Evolutionary conservation across 2,888 invertebrate genomes (phyloP), one percentile per base, ranked within the genome.

Genomic region (Cephus pulcher): DNA sequence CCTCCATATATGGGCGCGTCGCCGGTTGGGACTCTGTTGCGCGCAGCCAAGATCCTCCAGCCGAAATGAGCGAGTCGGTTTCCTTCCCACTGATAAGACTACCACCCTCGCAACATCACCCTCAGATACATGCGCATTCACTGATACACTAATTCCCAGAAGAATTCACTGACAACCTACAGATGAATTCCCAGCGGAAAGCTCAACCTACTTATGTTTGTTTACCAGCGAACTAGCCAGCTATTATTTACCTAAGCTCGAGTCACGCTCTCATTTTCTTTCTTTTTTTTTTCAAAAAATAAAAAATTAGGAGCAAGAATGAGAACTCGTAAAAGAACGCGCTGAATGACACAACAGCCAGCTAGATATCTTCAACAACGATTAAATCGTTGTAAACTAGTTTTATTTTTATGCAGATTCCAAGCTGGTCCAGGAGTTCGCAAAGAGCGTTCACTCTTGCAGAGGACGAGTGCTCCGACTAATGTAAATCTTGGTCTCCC

Each of bases 1-100:
- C 87, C 87, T 84, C 90, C 90, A 90, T 90, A 90, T 90, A 90
- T 89, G 90, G 90, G 82, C 88, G 78, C 88, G 84, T 84, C 82
- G 82, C 84, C 34, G 76, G 40, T 34, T 34, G 78, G 71, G 71
- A 71, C 34, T 32, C 33, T 32, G 32, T 75, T 34, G 76, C 76
- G 79, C 74, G 71, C 76, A 11, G 34, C 56, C 78, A 40, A 34
- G 74, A 33, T 69, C 68, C 34, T 68, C 79, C 76, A 69, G 74
- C 40, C 35, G 74, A 74, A 74, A 74, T 73, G 68, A 34, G 33
- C n/a, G 15, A n/a, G 40, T 40, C 34, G 68, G n/a, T 69, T 40
- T 33, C 30, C 23, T 68, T 32, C 70, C 75, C 75, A 37, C 79
- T 78, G 78, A 80, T 80, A 80, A 80, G 75, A 75, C 75, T 75